These are phyloP conservation scores for Pseudochromis fuscus DNA, from an alignment of 2,797 vertebrate species.

Conservation along the genomic window DNA sequence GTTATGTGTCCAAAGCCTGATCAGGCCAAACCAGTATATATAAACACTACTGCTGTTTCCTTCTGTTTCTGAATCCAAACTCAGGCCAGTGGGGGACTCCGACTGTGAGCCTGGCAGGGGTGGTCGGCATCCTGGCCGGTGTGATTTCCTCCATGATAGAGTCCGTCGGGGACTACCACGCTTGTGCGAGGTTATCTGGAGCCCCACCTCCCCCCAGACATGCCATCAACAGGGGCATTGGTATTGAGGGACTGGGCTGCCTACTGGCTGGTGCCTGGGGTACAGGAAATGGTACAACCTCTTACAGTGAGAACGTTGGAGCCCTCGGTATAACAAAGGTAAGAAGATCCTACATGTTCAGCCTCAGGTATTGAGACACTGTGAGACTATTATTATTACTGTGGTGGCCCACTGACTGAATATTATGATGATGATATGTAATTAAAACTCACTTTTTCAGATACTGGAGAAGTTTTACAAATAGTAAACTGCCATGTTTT, in stretches of 20 bases:
- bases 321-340: constrained; percentile 96
- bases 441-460: not conserved
- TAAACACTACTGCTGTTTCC: not conserved
- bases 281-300: constrained; percentile 95
- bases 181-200: constrained; percentile 93
- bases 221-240: constrained; percentile 94
- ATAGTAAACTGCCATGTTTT: not conserved
- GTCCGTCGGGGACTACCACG: constrained; percentile 96
- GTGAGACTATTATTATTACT: no score
- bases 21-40: not conserved
- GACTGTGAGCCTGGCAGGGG: constrained; percentile 92
- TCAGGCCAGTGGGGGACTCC: constrained; percentile 96
- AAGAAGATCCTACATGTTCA: constrained; percentile 36
- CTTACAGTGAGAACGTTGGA: constrained; percentile 96
- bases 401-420: not conserved
- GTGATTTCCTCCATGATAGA: constrained; percentile 98
- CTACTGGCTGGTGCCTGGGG: constrained; percentile 96
- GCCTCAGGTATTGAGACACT: no score
- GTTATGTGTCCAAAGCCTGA: no score
- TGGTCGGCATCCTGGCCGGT: constrained; percentile 94
- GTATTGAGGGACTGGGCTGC: constrained; percentile 94
- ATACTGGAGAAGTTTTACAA: not conserved
- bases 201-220: constrained; percentile 93
- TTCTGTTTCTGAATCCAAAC: constrained; percentile 29
- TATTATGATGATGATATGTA: no score